Base-by-base conservation (phyloP, 2,888 invertebrate species). In the Lithodes maja region DNA sequence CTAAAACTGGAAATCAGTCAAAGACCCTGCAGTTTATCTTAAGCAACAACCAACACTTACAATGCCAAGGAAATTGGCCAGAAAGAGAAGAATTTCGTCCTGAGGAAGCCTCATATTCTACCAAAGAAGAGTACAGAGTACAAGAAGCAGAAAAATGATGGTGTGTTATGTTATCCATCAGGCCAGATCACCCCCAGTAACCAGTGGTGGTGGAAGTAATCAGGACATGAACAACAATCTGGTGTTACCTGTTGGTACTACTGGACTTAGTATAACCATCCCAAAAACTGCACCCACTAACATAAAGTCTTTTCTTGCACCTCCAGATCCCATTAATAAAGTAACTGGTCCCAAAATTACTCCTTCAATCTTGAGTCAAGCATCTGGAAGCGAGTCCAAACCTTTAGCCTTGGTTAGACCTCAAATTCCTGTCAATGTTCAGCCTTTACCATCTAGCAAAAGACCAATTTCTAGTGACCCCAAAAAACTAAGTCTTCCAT, bases 181-280 rank as follows among this genome's bases (percentile, higher is more conserved):
- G 68, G 15, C 1, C 33, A 33, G 33, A 33, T 33, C 33, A 33
- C 33, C 33, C 33, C 33, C 61, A 61, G 5, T 61, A 12, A 7
- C 61, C 61, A 61, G 61, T 61, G 61, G 12, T 12, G n/a, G 7
- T 83, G 61, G 15, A 53, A 15, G 12, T 53, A 33, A 33, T 33
- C 33, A 33, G 33, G 3, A 15, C 61, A 68, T 77, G 61, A 52
- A 33, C 2, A 75, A 12, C 9, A 75, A 49, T 15, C 50, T 86
- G 80, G 77, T 82, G n/a, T 53, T 86, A 33, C 82, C 86, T 52
- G 33, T 86, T 77, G 86, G 82, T 33, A 52, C 52, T 54, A 86
- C 82, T 61, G 86, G 86, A 50, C n/a, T 86, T 1, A 86, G 75
- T 12, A 82, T 86, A 49, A 52, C 68, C 3, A 86, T 86, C 3